Percentiles rank a stretch among this genome's conserved stretches.
These are phyloP conservation scores for Gnathonemus longibarbis DNA, from an alignment of 2,113 vertebrate genomes.

Conservation along the genomic window DNA sequence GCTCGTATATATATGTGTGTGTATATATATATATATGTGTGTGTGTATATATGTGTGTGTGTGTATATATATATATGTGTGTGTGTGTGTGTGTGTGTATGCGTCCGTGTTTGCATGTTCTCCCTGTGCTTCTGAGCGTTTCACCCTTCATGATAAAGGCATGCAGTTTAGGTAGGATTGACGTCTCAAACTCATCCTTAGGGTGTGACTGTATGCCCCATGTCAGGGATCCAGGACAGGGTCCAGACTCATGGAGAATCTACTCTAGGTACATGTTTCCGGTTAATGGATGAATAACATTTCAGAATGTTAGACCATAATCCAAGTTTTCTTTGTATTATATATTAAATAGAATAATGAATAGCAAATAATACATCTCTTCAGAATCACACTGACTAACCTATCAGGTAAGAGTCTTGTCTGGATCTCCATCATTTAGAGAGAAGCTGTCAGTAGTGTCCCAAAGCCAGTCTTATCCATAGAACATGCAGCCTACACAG, in stretches of 20 bases:
- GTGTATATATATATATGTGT: too few species aligned
- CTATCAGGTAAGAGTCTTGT: background rate
- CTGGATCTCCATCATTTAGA: background rate
- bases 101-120: background rate
- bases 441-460: background rate
- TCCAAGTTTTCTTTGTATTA: background rate
- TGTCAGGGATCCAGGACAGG: background rate
- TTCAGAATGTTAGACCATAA: background rate
- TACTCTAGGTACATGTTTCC: background rate
- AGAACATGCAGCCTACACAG: background rate
- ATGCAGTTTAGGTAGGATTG: background rate
- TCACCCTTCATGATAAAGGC: background rate
- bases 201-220: background rate
- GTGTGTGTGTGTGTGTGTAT: too few species aligned
- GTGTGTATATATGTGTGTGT: too few species aligned
- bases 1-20: background rate
- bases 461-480: background rate
- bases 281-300: background rate
- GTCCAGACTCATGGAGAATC: background rate
- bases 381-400: background rate
- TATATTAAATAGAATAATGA: background rate
- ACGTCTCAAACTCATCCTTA: background rate
- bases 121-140: background rate
- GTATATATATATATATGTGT: too few species aligned
- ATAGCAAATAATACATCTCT: background rate